phyloP scores from a whole-genome alignment of 2,888 invertebrate genomes.

The Athalia cordata region DNA sequence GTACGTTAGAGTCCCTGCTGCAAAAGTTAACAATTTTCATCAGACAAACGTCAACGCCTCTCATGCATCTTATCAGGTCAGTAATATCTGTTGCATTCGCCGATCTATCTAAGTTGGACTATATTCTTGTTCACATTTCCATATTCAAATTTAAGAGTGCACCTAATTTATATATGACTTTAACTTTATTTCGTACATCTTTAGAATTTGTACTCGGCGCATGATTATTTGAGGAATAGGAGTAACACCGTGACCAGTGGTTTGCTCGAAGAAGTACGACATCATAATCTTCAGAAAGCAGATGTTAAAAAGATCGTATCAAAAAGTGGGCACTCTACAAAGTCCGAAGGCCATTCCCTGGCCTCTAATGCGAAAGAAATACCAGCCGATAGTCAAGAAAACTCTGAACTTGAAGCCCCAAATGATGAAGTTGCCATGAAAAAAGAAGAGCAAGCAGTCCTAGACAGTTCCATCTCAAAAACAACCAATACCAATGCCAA shows the following conservation, averaged over 20 bases:
- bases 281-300: conserved; percentile 25
- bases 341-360: neutral
- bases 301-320: conserved; percentile 4
- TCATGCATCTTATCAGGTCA: conserved; percentile 48
- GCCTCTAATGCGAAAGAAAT: neutral
- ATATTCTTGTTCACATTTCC: no score
- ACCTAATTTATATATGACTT: no score
- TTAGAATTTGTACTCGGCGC: conserved; percentile 14
- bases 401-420: neutral
- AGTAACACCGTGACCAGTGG: conserved; percentile 45
- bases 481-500: neutral
- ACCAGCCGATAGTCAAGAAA: neutral
- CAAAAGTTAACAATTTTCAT: conserved; percentile 51
- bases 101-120: neutral
- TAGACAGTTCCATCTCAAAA: neutral
- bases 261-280: conserved; percentile 40
- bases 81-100: neutral
- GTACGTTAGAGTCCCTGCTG: conserved; percentile 55
- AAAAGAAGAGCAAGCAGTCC: neutral
- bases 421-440: neutral
- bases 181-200: neutral
- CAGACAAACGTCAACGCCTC: conserved; percentile 34
- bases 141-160: no score
- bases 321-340: neutral
- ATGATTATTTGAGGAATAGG: conserved; percentile 37